phyloP scores from a whole-genome alignment of 2,888 invertebrate genomes.

The Xanthostigma xanthostigma region DNA sequence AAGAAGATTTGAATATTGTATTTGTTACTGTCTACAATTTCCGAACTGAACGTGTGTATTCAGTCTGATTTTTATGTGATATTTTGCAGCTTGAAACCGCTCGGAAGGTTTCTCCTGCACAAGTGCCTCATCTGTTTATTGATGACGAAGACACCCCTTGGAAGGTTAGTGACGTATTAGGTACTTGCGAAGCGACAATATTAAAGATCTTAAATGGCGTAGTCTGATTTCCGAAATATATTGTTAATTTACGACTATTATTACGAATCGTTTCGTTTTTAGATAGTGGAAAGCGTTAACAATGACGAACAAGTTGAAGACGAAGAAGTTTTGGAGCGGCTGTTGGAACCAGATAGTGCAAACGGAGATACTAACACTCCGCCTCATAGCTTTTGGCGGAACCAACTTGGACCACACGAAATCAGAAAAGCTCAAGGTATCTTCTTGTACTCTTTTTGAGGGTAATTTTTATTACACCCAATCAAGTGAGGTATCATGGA shows the following conservation, averaged over 20 bases:
- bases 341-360: not conserved
- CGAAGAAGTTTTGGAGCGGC: not conserved
- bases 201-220: too few relatives aligned
- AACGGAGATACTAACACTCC: not conserved
- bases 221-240: too few relatives aligned
- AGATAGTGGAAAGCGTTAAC: too few relatives aligned
- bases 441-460: not conserved
- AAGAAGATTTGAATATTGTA: too few relatives aligned
- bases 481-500: too few relatives aligned
- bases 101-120: conserved; percentile 1
- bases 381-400: conserved; percentile 9
- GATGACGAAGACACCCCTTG: conserved; percentile 1
- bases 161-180: conserved; percentile 1
- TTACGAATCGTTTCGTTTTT: too few relatives aligned
- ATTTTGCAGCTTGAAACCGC: not conserved
- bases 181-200: too few relatives aligned
- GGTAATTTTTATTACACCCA: not conserved
- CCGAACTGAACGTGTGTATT: too few relatives aligned
- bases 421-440: conserved; percentile 7
- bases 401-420: conserved; percentile 6
- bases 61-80: too few relatives aligned
- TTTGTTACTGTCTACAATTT: too few relatives aligned
- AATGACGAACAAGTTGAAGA: not conserved
- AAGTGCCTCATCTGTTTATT: not conserved
- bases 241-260: too few relatives aligned